Conservation (phyloP, 2,888 invertebrate species). For the Gymnocheta viridis region DNA sequence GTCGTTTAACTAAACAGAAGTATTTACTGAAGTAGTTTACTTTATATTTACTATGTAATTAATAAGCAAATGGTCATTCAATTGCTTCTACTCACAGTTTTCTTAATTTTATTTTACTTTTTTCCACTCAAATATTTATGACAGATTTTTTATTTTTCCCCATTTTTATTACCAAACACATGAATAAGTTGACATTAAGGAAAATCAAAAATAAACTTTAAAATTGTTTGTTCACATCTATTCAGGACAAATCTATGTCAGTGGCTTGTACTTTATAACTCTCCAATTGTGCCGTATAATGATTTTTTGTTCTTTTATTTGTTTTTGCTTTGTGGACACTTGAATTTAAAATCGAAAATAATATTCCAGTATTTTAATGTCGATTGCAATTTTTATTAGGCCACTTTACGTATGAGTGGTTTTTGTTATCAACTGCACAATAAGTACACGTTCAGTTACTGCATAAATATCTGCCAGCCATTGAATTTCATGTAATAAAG, state of each 20-base stretch:
- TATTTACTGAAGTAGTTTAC: background rate
- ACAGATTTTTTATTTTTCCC: no score
- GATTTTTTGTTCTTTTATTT: background rate
- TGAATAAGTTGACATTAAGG: background rate
- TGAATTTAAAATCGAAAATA: background rate
- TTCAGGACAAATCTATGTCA: slow-evolving; percentile 6
- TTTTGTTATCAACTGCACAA: background rate
- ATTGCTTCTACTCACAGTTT: background rate
- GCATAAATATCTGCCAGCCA: no score
- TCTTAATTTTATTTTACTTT: background rate
- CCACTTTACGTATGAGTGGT: slow-evolving; percentile 9
- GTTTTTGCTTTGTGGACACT: background rate
- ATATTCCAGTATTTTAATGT: background rate
- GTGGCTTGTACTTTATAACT: background rate
- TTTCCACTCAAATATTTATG: background rate
- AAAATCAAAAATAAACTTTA: background rate
- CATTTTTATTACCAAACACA: no score
- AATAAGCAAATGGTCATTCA: slow-evolving; percentile 9
- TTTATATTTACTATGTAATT: slow-evolving; percentile 8
- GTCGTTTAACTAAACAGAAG: background rate
- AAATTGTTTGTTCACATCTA: background rate
- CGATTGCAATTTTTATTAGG: background rate
- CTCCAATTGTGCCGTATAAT: background rate
- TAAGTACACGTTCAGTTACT: background rate
- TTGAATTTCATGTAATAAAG: background rate